A percentile compares a stretch with the other conserved stretches of the same genome.
Evolutionary conservation across 2,113 vertebrate genomes (phyloP).

Genomic region (Speoplatyrhinus poulsoni): DNA sequence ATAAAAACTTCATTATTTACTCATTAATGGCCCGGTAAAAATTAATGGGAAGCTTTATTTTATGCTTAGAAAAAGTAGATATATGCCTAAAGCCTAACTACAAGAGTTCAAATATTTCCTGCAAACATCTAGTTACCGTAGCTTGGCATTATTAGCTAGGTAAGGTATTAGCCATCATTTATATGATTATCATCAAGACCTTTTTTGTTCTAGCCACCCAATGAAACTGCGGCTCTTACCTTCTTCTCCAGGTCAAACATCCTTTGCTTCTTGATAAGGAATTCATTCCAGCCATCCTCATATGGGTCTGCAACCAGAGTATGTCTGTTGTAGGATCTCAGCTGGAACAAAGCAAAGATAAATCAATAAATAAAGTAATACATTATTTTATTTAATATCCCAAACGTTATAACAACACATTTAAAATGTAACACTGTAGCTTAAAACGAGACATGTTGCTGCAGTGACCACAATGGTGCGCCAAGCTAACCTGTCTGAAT

Average conservation of each 20-base stretch:
- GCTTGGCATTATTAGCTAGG: too few species aligned
- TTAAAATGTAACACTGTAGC: too few species aligned
- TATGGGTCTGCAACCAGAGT: slow-evolving; percentile 90
- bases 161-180: neutral
- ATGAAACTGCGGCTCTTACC: slow-evolving; percentile 61
- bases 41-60: neutral
- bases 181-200: neutral
- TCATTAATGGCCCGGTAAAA: neutral
- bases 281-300: slow-evolving; percentile 88
- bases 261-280: slow-evolving; percentile 86
- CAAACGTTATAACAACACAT: too few species aligned
- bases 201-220: too few species aligned
- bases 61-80: neutral
- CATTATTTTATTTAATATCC: too few species aligned
- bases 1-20: neutral
- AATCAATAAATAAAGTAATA: neutral
- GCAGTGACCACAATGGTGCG: too few species aligned
- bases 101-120: neutral
- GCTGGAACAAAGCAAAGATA: slow-evolving; percentile 64
- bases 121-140: neutral
- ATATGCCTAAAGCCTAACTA: neutral
- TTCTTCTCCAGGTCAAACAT: slow-evolving; percentile 86
- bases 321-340: slow-evolving; percentile 96
- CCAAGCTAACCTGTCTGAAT: too few species aligned
- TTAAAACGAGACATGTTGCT: too few species aligned